These are phyloP conservation scores for Perca flavescens DNA, from an alignment of 2,113 vertebrate genomes.

Conservation along the genomic window DNA sequence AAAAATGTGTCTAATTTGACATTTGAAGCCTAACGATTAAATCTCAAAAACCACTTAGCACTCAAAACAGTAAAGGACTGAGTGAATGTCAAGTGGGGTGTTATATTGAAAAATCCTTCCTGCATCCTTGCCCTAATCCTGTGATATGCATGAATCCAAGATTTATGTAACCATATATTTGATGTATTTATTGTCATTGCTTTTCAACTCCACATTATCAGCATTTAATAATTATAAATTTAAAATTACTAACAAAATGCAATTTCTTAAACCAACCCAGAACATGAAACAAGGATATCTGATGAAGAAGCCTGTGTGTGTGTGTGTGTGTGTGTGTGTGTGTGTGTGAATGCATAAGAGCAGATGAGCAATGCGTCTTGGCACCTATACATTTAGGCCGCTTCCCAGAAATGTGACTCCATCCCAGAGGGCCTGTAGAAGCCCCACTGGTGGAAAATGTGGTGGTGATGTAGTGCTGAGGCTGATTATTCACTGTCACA, in stretches of 20 bases:
- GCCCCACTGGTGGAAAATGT: conserved; percentile 51
- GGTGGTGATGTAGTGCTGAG: conserved; percentile 47
- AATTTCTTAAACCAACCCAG: no score
- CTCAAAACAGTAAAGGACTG: background rate
- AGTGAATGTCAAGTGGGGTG: conserved; percentile 19
- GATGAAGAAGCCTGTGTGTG: no score
- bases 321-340: background rate
- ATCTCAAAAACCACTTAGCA: conserved; percentile 20
- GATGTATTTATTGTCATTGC: background rate
- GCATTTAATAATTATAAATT: background rate
- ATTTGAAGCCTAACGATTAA: conserved; percentile 25
- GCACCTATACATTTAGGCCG: conserved; percentile 13
- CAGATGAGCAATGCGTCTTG: conserved; percentile 27
- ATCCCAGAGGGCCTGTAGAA: conserved; percentile 36
- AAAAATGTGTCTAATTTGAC: conserved; percentile 21
- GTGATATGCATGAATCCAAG: background rate
- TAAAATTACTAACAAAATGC: no score
- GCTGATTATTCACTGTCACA: conserved; percentile 75
- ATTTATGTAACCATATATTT: background rate
- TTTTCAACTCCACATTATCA: background rate
- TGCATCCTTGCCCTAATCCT: conserved; percentile 37
- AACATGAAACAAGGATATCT: no score
- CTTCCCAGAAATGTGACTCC: conserved; percentile 54
- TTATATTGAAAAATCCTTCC: conserved; percentile 36
- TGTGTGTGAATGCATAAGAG: conserved; percentile 1